phyloP scores from a whole-genome alignment of 1,140 invertebrate species.

The Whitmania pigra region DNA sequence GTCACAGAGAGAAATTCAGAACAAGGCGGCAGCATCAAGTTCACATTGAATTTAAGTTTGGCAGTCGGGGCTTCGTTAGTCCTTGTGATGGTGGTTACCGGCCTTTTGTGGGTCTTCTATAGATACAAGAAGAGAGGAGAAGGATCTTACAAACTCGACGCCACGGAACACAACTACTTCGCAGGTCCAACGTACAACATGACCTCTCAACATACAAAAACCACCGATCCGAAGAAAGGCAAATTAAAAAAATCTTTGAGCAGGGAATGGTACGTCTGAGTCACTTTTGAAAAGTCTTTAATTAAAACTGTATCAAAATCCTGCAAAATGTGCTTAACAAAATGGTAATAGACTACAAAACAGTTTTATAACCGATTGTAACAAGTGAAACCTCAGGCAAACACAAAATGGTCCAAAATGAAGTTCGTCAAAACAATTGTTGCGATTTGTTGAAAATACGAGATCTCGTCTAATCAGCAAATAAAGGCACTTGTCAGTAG shows the following conservation, averaged over 20 bases:
- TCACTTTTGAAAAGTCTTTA: no score
- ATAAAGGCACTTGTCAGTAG: no score
- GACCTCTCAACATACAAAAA: neutral
- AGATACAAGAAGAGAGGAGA: constrained; percentile 71
- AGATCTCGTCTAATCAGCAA: no score
- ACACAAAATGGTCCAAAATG: no score
- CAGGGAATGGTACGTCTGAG: constrained; percentile 12
- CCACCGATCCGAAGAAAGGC: neutral
- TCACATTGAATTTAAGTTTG: constrained; percentile 15
- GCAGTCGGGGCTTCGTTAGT: constrained; percentile 18
- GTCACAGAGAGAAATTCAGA: no score
- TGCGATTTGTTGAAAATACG: no score
- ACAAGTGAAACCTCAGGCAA: no score
- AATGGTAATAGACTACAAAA: no score
- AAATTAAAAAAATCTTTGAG: constrained; percentile 8
- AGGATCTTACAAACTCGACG: constrained; percentile 75
- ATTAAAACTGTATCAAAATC: no score
- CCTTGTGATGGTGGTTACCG: constrained; percentile 44
- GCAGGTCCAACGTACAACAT: neutral
- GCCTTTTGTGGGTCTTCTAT: constrained; percentile 66
- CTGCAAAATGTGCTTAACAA: no score
- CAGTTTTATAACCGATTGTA: no score
- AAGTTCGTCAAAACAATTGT: no score
- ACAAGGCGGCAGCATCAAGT: neutral
- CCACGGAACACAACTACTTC: constrained; percentile 48